Evolutionary conservation across 2,113 vertebrate genomes (phyloP), one percentile per base, ranked within the genome.

Genomic region (Forbesichthys papilliferus): DNA sequence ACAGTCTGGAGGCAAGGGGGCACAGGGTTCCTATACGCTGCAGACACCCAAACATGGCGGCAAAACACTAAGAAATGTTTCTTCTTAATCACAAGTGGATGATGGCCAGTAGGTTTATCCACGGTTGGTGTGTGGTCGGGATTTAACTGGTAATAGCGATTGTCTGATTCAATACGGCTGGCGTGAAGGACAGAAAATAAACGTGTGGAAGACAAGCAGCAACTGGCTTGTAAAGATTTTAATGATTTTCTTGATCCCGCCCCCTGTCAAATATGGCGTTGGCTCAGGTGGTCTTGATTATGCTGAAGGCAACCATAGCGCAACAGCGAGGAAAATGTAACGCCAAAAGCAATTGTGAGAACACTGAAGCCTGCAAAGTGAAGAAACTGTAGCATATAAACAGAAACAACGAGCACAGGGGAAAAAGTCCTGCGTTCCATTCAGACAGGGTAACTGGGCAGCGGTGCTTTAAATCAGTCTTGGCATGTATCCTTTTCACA

Each of bases 231-330:
- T 90, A 89, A 92, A 91, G 83, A 69, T 82, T 81, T 87, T 88
- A 79, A 66, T 71, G 77, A 84, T 87, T 86, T 63, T 88, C 69
- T 81, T 78, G 80, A 81, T 84, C 81, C 80, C 71, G 80, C 42
- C 69, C 49, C 55, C 61, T 67, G 75, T 90, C 86, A 92, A 90
- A 86, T 68, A 80, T 65, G 74, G 82, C 83, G 83, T 85, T 13
- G 66, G 80, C 80, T 90, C 90, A 91, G 89, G 88, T 92, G 92
- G 87, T 88, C 80, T 87, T 85, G 84, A 91, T 93, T 92, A 93
- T 81, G 61, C 58, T 42, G 70, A 70, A 77, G 6, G 6, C 85
- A 77, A 71, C 68, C 68, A 64, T 73, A 57, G 68, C 66, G 20
- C 20, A 84, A 85, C 7, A 11, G 4, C 18, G 10, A 79, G 68